Percentiles rank a stretch among this genome's conserved stretches.
Conservation (phyloP, 2,113 vertebrate genomes). For the Platycercus adscitus region DNA sequence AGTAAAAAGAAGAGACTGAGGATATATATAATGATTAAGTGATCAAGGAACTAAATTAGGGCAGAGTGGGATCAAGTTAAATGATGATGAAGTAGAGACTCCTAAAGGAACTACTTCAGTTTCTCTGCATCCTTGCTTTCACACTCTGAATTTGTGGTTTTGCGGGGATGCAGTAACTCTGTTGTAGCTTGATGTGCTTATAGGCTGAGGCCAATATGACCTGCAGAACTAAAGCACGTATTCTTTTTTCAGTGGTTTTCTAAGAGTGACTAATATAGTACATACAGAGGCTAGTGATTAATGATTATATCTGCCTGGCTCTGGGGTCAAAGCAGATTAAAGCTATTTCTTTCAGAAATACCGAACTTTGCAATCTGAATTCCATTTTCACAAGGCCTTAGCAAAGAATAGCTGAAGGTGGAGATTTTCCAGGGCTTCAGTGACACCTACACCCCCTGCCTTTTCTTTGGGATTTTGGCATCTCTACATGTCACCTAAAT, state of each 20-base stretch:
- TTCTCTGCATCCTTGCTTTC: not conserved
- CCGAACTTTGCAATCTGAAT: not conserved
- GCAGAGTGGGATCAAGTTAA: not conserved
- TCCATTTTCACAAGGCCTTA: not conserved
- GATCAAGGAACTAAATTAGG: not conserved
- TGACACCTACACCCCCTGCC: not conserved
- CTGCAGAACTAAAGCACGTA: not conserved
- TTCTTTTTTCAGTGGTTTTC: not conserved
- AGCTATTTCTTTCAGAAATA: not conserved
- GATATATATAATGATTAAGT: fast-evolving
- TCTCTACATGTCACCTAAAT: not conserved
- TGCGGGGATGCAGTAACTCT: not conserved
- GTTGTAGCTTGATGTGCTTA: not conserved
- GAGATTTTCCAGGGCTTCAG: not conserved
- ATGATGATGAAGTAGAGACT: not conserved
- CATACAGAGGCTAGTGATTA: not conserved
- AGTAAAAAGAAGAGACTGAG: not conserved
- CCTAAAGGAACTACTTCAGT: not conserved
- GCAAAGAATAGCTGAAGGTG: not conserved
- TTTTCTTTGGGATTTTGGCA: not conserved
- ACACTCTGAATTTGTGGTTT: not conserved
- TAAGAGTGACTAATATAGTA: not conserved
- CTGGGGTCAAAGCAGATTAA: not conserved
- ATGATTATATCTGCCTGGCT: not conserved
- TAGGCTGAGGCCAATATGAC: not conserved